Base-by-base conservation (phyloP, 2,888 invertebrate genomes). In the Lathronympha strigana region DNA sequence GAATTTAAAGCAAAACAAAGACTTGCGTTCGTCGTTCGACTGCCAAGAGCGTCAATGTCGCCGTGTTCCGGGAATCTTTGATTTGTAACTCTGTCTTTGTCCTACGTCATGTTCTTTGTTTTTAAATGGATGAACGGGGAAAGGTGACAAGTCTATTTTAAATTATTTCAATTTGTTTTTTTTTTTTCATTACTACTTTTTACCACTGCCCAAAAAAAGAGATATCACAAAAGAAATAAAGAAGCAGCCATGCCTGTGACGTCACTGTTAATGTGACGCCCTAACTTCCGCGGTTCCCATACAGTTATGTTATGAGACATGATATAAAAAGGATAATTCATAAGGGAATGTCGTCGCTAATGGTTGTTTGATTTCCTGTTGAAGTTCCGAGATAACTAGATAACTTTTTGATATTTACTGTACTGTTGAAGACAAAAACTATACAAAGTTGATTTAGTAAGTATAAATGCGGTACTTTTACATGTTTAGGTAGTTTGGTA, bases 31-130 rank as follows among this genome's bases (percentile, higher is more conserved):
- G 36, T n/a, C 23, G 28, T 28, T 28, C 28, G 31, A 50, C 31
- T 63, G 63, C 57, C 63, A 63, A 63, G 49, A 33, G 19, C 36
- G 58, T 64, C 64, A 64, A 60, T 64, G 58, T 53, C 64, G 33
- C 51, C 5, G 19, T 28, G 13, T 58, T 64, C 64, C 51, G 8
- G 58, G 64, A 64, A 64, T 21, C 50, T 21, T 6, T 40, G 17
- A n/a, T 45, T 21, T 45, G 43, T 57, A 17, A 25, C 23, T 53
- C 5, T n/a, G n/a, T 23, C 21, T 55, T 25, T 19, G 11, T 31
- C 5, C n/a, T 38, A 19, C 40, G 55, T 43, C 25, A 55, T 40
- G 11, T 40, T 25, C 21, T 40, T 51, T 51, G 43, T 53, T 53
- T 55, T 60, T 47, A 53, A 64, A 58, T 47, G 19, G 36, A 23